Evolutionary conservation across 2,113 vertebrate genomes (phyloP), one percentile per base, ranked within the genome.

Genomic region (Carollia perspicillata): DNA sequence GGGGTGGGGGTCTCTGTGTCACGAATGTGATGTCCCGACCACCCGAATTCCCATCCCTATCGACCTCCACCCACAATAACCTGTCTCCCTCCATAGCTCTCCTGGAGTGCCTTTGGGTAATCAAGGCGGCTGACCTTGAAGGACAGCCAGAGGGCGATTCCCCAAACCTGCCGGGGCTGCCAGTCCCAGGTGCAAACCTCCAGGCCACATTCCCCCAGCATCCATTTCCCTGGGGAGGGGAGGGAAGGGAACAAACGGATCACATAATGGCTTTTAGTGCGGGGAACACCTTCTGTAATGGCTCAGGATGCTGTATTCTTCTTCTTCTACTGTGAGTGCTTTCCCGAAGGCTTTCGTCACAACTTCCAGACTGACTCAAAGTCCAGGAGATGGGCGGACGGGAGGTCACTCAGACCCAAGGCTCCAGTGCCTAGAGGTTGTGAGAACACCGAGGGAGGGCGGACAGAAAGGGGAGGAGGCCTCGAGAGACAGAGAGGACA

Each of bases 191-290:
- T 84, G 85, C 63, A 85, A 51, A 58, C 75, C 74, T 92, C 66
- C 53, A 20, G 66, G 89, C 75, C 44, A 66, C 55, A 66, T 93
- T 80, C 85, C 89, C 75, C 96, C 79, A n/a, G 90, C 66, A 72
- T 63, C 93, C 40, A 16, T 80, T 37, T 96, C 91, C 95, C 91
- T 14, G 40, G 85, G 84, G 94, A 69, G 44, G n/a, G 69, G 60
- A 44, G 79, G 35, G 51, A 18, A 84, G 77, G 81, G 49, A 51
- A 55, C 71, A 78, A 81, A 95, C 66, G 86, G 94, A 95, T 96
- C 74, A 94, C 86, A 93, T 95, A 72, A 95, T 96, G 96, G 97
- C 89, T 96, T 96, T 96, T 35, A 92, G 83, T 94, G 93, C 75
- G 95, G 83, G 72, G 65, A 96, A 84, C 89, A 69, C 69, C 87